Percentiles rank a stretch among this genome's conserved stretches.
Conservation (phyloP, 2,797 vertebrate species). For the Phataginus tetradactyla region DNA sequence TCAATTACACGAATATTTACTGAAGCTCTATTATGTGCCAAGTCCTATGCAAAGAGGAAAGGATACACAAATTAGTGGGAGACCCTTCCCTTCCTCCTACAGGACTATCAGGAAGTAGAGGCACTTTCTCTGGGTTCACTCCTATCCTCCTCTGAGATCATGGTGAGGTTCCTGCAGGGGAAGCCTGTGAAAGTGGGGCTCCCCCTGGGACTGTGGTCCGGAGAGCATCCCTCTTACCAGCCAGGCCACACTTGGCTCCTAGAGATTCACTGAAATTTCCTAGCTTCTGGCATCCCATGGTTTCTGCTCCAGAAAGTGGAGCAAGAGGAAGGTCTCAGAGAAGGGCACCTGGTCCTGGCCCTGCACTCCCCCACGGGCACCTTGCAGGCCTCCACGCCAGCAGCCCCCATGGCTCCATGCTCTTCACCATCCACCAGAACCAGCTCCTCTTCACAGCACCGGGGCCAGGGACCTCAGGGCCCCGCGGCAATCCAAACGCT, state of each 20-base stretch:
- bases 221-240: not conserved
- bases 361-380: fast-evolving
- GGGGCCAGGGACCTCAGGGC: too few relatives aligned
- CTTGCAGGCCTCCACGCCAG: not conserved
- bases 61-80: not conserved
- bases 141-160: not conserved
- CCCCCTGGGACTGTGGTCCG: not conserved
- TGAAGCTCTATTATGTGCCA: not conserved
- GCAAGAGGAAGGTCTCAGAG: not conserved
- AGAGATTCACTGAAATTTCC: not conserved
- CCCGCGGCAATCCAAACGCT: not conserved
- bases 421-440: not conserved
- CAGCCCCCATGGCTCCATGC: not conserved
- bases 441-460: not conserved
- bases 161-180: not conserved
- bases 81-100: not conserved
- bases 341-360: not conserved
- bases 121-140: not conserved
- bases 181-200: not conserved
- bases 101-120: not conserved
- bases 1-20: not conserved
- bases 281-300: not conserved
- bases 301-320: not conserved
- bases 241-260: not conserved
- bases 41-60: not conserved